Evolutionary conservation across 2,888 invertebrate species (phyloP).

Genomic region (Shargacucullia verbasci): DNA sequence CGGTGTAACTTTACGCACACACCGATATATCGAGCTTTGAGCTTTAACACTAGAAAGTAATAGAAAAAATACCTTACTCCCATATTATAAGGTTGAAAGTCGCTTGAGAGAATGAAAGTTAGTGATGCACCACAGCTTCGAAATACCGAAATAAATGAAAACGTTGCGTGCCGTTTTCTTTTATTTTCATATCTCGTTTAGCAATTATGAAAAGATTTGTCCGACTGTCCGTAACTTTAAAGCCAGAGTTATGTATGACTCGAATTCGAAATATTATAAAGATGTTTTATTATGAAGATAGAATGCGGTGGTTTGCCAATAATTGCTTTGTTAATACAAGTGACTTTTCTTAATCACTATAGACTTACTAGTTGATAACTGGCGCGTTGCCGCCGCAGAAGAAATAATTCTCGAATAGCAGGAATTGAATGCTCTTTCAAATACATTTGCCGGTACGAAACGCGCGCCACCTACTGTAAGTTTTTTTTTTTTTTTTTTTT

Average conservation of each 20-base stretch:
- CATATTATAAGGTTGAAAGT: conserved; percentile 4
- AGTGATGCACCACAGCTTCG: conserved; percentile 47
- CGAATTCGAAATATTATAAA: conserved; percentile 13
- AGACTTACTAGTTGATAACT: too few relatives aligned
- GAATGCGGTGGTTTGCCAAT: not conserved
- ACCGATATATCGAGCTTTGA: conserved; percentile 56
- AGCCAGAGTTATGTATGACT: conserved; percentile 12
- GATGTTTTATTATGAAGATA: not conserved
- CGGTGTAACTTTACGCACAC: conserved; percentile 54
- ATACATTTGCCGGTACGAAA: too few relatives aligned
- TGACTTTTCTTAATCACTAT: too few relatives aligned
- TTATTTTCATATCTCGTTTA: conserved; percentile 54
- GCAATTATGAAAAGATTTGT: conserved; percentile 56
- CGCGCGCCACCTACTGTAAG: too few relatives aligned
- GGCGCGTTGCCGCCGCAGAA: too few relatives aligned
- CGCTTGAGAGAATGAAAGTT: not conserved
- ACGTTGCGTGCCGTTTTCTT: conserved; percentile 35
- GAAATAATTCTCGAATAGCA: too few relatives aligned
- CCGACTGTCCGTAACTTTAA: conserved; percentile 24
- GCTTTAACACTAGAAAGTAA: conserved; percentile 46
- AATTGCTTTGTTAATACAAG: too few relatives aligned
- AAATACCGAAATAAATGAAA: conserved; percentile 54
- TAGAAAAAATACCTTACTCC: conserved; percentile 12
- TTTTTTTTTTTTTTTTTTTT: too few relatives aligned
- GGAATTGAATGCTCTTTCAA: too few relatives aligned